These are phyloP conservation scores for Nyleta sp. DNA, from an alignment of 2,888 invertebrate species.

Conservation along the genomic window DNA sequence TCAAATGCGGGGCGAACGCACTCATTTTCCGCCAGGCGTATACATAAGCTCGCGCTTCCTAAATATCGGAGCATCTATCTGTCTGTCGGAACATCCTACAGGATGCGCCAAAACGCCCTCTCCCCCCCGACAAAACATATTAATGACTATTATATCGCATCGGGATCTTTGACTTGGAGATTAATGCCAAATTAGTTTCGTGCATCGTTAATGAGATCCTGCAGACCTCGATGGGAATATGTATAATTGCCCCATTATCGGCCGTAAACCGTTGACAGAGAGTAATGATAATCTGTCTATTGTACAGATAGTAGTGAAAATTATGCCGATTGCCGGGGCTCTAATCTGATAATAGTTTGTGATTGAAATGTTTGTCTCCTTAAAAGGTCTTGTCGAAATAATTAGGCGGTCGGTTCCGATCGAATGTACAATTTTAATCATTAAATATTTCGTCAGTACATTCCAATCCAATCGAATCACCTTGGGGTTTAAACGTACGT, in stretches of 20 bases:
- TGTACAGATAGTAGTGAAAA: constrained; percentile 38
- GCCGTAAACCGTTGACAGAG: constrained; percentile 56
- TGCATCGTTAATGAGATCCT: constrained; percentile 52
- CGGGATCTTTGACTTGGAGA: constrained; percentile 45
- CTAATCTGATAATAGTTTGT: constrained; percentile 3
- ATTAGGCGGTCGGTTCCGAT: too few species aligned
- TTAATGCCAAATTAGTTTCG: constrained; percentile 52
- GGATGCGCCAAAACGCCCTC: background rate
- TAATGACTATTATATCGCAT: constrained; percentile 35
- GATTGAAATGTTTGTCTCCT: constrained; percentile 18
- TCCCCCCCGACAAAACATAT: background rate
- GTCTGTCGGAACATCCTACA: background rate
- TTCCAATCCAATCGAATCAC: background rate
- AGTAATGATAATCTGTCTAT: constrained; percentile 52
- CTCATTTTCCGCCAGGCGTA: constrained; percentile 34
- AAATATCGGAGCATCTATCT: constrained; percentile 19
- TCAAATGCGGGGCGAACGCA: constrained; percentile 29
- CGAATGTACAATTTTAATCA: too few species aligned
- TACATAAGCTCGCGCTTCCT: constrained; percentile 13
- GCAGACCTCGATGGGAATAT: constrained; percentile 23
- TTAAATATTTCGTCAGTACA: background rate
- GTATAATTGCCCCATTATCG: constrained; percentile 57
- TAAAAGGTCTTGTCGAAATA: background rate
- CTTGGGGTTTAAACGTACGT: too few species aligned
- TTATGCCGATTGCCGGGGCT: constrained; percentile 20